Conservation (phyloP, 1,140 invertebrate genomes). For the Hycleus cichorii region DNA sequence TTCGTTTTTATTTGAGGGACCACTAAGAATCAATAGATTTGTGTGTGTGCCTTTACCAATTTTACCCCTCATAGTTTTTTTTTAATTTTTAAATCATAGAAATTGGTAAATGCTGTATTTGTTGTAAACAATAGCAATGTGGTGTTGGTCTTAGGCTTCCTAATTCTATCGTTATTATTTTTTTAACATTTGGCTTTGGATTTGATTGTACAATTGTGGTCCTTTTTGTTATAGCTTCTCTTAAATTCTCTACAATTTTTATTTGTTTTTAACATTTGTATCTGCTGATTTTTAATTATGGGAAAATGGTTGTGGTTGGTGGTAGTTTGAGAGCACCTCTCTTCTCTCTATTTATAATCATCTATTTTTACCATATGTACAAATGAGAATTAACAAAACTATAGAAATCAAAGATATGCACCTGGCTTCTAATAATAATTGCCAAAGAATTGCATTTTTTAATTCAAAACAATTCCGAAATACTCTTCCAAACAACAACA, state of each 20-base stretch:
- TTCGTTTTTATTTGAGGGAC: conserved; percentile 2
- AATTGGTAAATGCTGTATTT: not conserved
- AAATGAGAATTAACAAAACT: too few relatives aligned
- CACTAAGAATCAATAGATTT: conserved; percentile 1
- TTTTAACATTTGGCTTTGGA: not conserved
- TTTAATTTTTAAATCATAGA: not conserved
- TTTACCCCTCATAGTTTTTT: not conserved
- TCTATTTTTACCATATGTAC: not conserved
- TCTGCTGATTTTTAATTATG: not conserved
- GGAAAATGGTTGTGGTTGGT: not conserved
- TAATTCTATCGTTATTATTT: not conserved
- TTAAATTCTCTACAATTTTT: too few relatives aligned
- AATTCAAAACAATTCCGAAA: too few relatives aligned
- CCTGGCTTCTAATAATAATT: too few relatives aligned
- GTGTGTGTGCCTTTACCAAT: not conserved
- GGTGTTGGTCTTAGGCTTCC: not conserved
- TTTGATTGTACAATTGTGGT: too few relatives aligned
- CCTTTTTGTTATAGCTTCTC: too few relatives aligned
- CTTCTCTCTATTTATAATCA: not conserved
- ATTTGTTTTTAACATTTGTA: too few relatives aligned
- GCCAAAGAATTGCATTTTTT: too few relatives aligned
- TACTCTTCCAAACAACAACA: too few relatives aligned
- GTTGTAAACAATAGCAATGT: not conserved
- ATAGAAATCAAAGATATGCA: too few relatives aligned
- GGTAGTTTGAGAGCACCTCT: not conserved